phyloP scores from a whole-genome alignment of 2,888 invertebrate species.

The Druceiella hillmani region DNA sequence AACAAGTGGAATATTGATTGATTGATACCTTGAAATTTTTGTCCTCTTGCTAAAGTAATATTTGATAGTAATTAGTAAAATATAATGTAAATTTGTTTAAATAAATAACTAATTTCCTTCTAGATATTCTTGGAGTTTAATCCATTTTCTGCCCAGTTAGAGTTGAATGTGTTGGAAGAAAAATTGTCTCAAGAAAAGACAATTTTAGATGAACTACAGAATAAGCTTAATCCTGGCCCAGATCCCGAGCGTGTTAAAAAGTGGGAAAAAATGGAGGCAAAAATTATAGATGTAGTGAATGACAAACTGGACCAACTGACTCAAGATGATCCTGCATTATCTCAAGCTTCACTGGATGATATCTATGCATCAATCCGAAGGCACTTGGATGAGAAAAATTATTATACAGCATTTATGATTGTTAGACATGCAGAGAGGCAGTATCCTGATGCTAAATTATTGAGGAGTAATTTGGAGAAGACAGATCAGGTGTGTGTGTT shows the following conservation, averaged over 20 bases:
- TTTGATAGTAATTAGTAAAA: no score
- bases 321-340: slow-evolving; percentile 43
- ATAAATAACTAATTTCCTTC: slow-evolving; percentile 26
- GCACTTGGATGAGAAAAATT: slow-evolving; percentile 44
- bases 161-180: slow-evolving; percentile 50
- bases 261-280: slow-evolving; percentile 51
- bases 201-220: slow-evolving; percentile 58
- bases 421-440: slow-evolving; percentile 45
- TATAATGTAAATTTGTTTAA: slow-evolving; percentile 4
- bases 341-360: slow-evolving; percentile 42
- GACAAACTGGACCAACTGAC: slow-evolving; percentile 42
- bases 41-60: no score
- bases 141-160: slow-evolving; percentile 74
- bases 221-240: slow-evolving; percentile 41
- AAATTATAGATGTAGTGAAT: slow-evolving; percentile 46
- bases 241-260: slow-evolving; percentile 43
- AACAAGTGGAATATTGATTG: no score
- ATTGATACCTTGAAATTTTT: no score
- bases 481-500: slow-evolving; percentile 40
- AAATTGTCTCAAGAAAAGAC: slow-evolving; percentile 56
- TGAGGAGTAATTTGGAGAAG: slow-evolving; percentile 45
- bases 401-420: slow-evolving; percentile 47
- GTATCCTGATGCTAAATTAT: slow-evolving; percentile 43
- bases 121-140: slow-evolving; percentile 76
- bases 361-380: slow-evolving; percentile 40